phyloP scores from a whole-genome alignment of 2,888 invertebrate genomes.

The Trilocha varians region DNA sequence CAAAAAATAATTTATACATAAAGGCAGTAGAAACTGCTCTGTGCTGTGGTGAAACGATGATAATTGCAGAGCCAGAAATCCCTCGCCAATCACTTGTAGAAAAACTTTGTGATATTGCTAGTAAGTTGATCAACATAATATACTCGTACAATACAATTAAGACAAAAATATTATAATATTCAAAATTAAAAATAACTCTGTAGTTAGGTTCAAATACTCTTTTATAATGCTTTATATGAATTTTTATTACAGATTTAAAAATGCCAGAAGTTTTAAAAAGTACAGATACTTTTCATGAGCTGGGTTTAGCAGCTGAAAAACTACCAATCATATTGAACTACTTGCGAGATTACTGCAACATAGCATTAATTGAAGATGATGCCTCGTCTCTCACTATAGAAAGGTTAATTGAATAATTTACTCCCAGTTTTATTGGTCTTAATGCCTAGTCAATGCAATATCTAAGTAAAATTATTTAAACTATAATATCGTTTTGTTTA shows the following conservation, averaged over 20 bases:
- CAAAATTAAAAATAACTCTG: too few species aligned
- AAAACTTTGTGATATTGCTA: neutral
- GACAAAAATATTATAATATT: too few species aligned
- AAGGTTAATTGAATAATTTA: conserved; percentile 2
- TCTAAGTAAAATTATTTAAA: too few species aligned
- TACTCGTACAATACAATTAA: conserved; percentile 19
- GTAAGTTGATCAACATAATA: conserved; percentile 7
- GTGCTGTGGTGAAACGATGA: neutral
- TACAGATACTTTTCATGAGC: conserved; percentile 11
- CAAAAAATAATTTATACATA: neutral
- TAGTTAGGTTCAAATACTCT: neutral
- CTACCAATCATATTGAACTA: conserved; percentile 7
- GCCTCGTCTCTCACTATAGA: conserved; percentile 2
- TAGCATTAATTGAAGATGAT: conserved; percentile 9
- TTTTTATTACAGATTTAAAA: conserved; percentile 11
- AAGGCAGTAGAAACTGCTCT: neutral
- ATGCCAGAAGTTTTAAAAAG: conserved; percentile 8
- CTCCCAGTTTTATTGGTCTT: neutral
- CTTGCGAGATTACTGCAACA: conserved; percentile 9
- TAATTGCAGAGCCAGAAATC: neutral
- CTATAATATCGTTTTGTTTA: conserved; percentile 1
- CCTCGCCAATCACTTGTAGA: neutral
- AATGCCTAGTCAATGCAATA: too few species aligned
- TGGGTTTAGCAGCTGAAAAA: conserved; percentile 13
- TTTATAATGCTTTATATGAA: neutral